Conservation (phyloP, 1,140 invertebrate genomes). For the Pantala flavescens region DNA sequence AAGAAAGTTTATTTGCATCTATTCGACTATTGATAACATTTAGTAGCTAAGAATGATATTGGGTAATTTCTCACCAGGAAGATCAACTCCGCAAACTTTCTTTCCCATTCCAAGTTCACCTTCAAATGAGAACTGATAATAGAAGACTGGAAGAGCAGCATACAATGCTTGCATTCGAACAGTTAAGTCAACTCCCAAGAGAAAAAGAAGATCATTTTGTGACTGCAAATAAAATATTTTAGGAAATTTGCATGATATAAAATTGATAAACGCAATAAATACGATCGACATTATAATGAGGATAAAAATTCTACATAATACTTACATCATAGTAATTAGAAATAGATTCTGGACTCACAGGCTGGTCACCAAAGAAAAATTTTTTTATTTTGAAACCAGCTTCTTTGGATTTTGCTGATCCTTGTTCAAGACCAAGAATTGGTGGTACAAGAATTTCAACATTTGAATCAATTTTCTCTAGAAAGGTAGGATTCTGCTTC, state of each 20-base stretch:
- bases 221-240: not conserved
- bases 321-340: not conserved
- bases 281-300: not conserved
- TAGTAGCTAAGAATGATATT: too few relatives aligned
- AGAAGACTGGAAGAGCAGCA: not conserved
- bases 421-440: not conserved
- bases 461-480: not conserved
- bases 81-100: not conserved
- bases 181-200: not conserved
- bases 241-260: not conserved
- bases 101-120: not conserved
- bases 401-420: not conserved
- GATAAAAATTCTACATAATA: not conserved
- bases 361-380: not conserved
- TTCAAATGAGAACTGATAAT: constrained; percentile 11
- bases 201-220: not conserved
- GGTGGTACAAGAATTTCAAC: not conserved
- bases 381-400: not conserved
- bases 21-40: too few relatives aligned
- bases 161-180: not conserved
- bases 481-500: not conserved
- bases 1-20: too few relatives aligned
- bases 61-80: not conserved
- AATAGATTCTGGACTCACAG: not conserved
- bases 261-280: not conserved